Base-by-base conservation (phyloP, 2,113 vertebrate genomes). In the Poeciliopsis prolifica region DNA sequence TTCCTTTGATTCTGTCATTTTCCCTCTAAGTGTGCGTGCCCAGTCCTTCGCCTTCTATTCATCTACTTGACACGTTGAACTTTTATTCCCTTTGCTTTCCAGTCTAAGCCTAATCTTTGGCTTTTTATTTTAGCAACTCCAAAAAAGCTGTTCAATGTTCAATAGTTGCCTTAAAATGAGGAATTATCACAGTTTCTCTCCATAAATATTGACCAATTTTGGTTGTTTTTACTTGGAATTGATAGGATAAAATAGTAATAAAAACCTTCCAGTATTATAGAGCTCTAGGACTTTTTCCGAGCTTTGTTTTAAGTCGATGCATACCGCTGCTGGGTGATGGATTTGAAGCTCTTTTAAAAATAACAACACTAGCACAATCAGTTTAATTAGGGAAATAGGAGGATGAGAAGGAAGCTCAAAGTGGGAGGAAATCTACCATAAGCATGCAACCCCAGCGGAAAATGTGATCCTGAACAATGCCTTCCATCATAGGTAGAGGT, bases 341-440 rank as follows among this genome's bases (percentile, higher is more conserved):
- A 89, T 90, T 86, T 48, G 68, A 86, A 73, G 78, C 72, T 72
- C 71, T 67, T 37, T 63, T 68, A 42, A 87, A 86, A 84, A 91
- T 85, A 91, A 87, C 85, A 87, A 13, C 86, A 66, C 91, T 86
- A 88, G 67, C 77, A 85, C 77, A 78, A 87, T 88, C 58, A 71
- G 0, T 84, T 71, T 89, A 84, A 88, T 85, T 86, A 66, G 70
- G 81, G 58, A 80, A 89, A 86, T 77, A 40, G 78, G 42, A 28
- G 75, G 71, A 61, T 17, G 60, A 82, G 13, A 65, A 78, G 81
- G 70, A 72, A 79, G 78, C 87, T 82, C 44, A 87, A 89, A 83
- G 71, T 63, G 48, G 15, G 28, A 51, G 75, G 73, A 35, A 40
- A 75, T 48, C 62, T 4, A 62, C 71, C 68, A 29, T 8, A 61